A percentile compares a stretch with the other conserved stretches of the same genome.
phyloP scores from a whole-genome alignment of 2,888 invertebrate genomes.

The Muscina levida region DNA sequence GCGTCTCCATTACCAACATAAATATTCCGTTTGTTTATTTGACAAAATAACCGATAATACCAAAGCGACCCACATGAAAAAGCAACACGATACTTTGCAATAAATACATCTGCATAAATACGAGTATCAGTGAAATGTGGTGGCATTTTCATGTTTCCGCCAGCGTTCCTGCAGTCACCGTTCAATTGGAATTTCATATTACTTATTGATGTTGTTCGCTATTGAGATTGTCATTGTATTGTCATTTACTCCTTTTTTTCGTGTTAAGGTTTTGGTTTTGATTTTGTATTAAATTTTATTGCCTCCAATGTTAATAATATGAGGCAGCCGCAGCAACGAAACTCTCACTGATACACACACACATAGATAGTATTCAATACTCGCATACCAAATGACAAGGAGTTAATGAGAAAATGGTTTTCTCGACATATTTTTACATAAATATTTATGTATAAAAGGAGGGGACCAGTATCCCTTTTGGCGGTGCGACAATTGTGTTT shows the following conservation, averaged over 20 bases:
- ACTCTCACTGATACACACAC: neutral
- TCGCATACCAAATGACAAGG: slow-evolving; percentile 14
- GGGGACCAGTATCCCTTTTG: neutral
- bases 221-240: neutral
- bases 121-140: slow-evolving; percentile 21
- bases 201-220: neutral
- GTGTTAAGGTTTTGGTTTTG: slow-evolving; percentile 30
- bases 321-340: neutral
- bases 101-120: slow-evolving; percentile 43
- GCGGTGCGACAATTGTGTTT: neutral
- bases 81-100: slow-evolving; percentile 52
- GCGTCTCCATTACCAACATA: slow-evolving; percentile 29
- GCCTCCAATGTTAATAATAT: slow-evolving; percentile 16
- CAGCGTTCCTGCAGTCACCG: neutral
- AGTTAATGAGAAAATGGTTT: slow-evolving; percentile 7
- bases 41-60: slow-evolving; percentile 56
- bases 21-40: slow-evolving; percentile 45
- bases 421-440: neutral
- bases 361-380: neutral
- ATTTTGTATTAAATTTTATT: slow-evolving; percentile 27
- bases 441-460: neutral
- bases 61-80: slow-evolving; percentile 45
- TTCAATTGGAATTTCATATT: neutral
- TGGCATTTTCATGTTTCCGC: neutral
- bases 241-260: slow-evolving; percentile 24